Evolutionary conservation across 1,140 invertebrate species (phyloP).

Genomic region (Lethocerus indicus): DNA sequence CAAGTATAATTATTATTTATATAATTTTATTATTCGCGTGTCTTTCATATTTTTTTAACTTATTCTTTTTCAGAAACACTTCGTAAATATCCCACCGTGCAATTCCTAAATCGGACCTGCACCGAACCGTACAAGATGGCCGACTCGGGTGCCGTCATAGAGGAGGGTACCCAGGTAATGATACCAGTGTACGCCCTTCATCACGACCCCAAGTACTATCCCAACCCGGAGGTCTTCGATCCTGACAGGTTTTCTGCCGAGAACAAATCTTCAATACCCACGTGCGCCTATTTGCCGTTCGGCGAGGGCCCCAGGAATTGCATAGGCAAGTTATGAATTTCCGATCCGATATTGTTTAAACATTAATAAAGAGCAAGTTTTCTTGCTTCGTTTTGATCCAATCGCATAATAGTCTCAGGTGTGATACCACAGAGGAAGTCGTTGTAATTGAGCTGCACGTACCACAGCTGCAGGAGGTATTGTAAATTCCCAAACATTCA

Average conservation of each 20-base stretch:
- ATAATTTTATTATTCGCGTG: too few species aligned
- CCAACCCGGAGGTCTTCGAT: conserved; percentile 39
- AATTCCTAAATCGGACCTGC: conserved; percentile 28
- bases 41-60: too few species aligned
- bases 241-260: conserved; percentile 35
- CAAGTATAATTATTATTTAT: too few species aligned
- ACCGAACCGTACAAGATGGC: conserved; percentile 25
- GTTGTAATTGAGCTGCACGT: too few species aligned
- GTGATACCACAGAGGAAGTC: too few species aligned
- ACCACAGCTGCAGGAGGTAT: too few species aligned
- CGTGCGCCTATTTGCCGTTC: conserved; percentile 32
- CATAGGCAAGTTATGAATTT: conserved; percentile 31
- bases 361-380: too few species aligned
- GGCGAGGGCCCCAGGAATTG: conserved; percentile 39
- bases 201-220: conserved; percentile 30
- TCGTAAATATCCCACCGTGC: conserved; percentile 32
- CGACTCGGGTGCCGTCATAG: conserved; percentile 4
- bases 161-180: conserved; percentile 20
- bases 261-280: conserved; percentile 15
- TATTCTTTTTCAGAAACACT: conserved; percentile 36
- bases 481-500: too few species aligned
- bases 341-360: too few species aligned
- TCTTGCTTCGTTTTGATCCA: too few species aligned
- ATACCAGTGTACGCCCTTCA: conserved; percentile 28
- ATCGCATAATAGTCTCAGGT: too few species aligned